Conservation (phyloP, 2,797 vertebrate genomes). For the Macropus fuliginosus region DNA sequence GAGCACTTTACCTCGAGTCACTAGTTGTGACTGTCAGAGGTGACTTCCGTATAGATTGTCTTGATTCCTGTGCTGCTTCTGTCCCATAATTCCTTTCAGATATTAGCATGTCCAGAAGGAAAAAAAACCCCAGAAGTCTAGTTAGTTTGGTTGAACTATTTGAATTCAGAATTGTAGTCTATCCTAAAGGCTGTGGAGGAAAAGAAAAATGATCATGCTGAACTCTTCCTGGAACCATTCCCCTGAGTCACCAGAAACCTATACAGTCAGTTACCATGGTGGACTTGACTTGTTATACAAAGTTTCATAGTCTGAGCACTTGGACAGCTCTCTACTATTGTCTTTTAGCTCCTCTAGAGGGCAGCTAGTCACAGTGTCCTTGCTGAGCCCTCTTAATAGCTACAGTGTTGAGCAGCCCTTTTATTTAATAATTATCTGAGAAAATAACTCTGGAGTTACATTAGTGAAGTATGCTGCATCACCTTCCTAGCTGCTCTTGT, state of each 20-base stretch:
- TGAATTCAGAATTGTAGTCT: constrained; percentile 20
- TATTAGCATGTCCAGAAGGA: background rate
- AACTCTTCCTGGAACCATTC: constrained; percentile 44
- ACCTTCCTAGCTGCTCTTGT: background rate
- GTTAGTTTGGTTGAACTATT: background rate
- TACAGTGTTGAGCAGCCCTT: constrained; percentile 25
- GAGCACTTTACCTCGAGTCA: background rate
- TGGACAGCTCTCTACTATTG: constrained; percentile 2
- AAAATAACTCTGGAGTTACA: constrained; percentile 17
- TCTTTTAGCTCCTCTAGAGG: constrained; percentile 15
- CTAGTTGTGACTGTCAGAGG: background rate
- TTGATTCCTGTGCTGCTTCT: background rate
- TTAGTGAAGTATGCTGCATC: background rate
- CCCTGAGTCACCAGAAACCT: constrained; percentile 44
- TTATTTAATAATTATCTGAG: constrained; percentile 13
- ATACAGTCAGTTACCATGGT: constrained; percentile 8
- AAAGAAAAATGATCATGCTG: constrained; percentile 53
- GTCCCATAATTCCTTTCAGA: background rate
- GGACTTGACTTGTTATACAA: constrained; percentile 29
- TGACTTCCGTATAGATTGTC: background rate
- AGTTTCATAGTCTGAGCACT: constrained; percentile 29
- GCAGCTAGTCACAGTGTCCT: constrained; percentile 23
- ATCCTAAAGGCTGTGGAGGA: constrained; percentile 30
- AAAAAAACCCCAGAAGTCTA: background rate
- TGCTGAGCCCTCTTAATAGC: constrained; percentile 41